Base-by-base conservation (phyloP, 2,113 vertebrate species). In the Microcebus tavaratra region DNA sequence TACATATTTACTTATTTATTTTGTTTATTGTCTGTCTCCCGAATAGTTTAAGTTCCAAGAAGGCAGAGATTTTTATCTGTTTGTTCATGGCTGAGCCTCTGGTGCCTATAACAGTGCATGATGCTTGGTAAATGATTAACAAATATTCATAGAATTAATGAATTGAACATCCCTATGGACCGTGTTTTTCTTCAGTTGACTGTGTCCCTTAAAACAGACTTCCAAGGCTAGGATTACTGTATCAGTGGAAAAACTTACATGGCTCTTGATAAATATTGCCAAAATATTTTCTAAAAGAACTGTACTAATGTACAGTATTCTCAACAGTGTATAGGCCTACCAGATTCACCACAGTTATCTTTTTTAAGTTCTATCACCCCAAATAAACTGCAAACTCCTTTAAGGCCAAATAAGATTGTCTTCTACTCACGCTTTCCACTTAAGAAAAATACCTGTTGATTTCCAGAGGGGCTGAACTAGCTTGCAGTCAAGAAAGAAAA, bases 271-370 rank as follows among this genome's bases (percentile, higher is more conserved):
- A 89, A 96, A 75, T 48, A 88, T 0, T 82, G 72, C 34, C 61
- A 87, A 97, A 92, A 86, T 63, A 82, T 70, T 80, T 76, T 76
- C 93, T 94, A 68, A 95, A 95, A 78, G 6, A 7, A 70, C 14
- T 84, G 36, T 75, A 87, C 65, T 68, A 72, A 79, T 12, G 21
- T 29, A 59, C 23, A 48, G 25, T 42, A 63, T 48, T 82, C 45
- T 84, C 73, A 48, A 79, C n/a, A 65, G 6, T 18, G 21, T 55
- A 53, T 39, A 63, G 72, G 50, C 23, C 83, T 73, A 73, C 36
- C 55, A 80, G n/a, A 83, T 42, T 72, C 59, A 90, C 67, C 53
- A 31, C 9, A 82, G 63, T 68, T 79, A 78, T 86, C 86, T 84
- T 82, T 81, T 81, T 45, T 88, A 65, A 59, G 31, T 57, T 95